Base-by-base conservation (phyloP, 2,797 vertebrate species). In the Cossypha caffra region DNA sequence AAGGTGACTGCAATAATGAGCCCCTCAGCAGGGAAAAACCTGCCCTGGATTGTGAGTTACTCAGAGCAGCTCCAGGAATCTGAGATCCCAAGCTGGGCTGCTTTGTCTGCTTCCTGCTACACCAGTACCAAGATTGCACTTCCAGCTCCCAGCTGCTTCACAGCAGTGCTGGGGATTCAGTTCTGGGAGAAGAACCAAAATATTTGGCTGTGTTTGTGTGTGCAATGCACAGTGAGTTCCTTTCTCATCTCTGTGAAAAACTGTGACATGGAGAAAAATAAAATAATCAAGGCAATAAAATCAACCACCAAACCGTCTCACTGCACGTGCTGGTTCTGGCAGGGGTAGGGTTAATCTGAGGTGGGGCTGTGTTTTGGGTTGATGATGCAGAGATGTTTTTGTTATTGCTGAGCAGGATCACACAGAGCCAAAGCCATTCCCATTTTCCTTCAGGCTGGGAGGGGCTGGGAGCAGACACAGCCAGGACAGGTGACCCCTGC, bases 181-280 rank as follows among this genome's bases (percentile, higher is more conserved):
- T 67, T 83, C 66, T 85, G 80, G 69, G 86, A 96, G 64, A 45
- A 57, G 29, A 88, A 90, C 76, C 61, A 84, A 91, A 92, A 72
- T 68, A 86, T 85, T 88, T 87, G 43, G 6, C 51, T 45, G 13
- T 29, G 20, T 71, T 50, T 91, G 69, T 59, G 58, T 67, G 24
- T 58, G 35, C 51, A 72, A 43, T 33, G 38, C 62, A 52, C 66
- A 55, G 23, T 1, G 14, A 86, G 37, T 35, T 51, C 6, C 48
- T 75, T 84, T 45, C 40, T 74, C 42, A 14, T 55, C 23, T 88
- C 37, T 42, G 18, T 66, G 20, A 19, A 75, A 48, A 88, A 62
- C 33, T 23, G 3, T 28, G 47, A 77, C 24, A 43, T 16, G 37
- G n/a, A 6, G 3, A 38, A 52, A 54, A 67, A 63, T 54, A 48